Percentiles rank a stretch among this genome's conserved stretches.
These are phyloP conservation scores for Bruchidius siliquastri DNA, from an alignment of 2,888 invertebrate species.

Conservation along the genomic window DNA sequence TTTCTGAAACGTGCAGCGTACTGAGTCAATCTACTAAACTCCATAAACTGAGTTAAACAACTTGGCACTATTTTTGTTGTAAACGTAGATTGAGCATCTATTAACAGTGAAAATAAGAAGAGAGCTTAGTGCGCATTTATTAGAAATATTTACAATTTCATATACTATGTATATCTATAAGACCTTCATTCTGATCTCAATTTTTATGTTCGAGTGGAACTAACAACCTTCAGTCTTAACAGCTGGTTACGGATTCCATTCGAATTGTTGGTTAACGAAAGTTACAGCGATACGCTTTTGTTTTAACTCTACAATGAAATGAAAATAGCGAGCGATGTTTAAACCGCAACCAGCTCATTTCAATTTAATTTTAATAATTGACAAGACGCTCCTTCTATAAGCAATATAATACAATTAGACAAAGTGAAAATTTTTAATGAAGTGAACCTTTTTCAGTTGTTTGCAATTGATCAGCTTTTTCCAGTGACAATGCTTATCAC, in stretches of 20 bases:
- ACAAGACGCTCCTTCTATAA: not conserved
- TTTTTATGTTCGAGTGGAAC: not conserved
- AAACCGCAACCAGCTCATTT: not conserved
- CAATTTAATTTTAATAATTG: not conserved
- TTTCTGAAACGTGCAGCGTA: too few relatives aligned
- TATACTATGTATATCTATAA: too few relatives aligned
- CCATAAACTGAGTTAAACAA: too few relatives aligned
- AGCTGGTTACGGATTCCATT: not conserved
- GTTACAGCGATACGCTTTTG: not conserved
- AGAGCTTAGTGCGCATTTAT: not conserved
- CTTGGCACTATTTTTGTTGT: too few relatives aligned
- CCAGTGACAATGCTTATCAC: too few relatives aligned
- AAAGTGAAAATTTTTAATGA: not conserved
- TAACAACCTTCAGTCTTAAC: not conserved
- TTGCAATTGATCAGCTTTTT: too few relatives aligned
- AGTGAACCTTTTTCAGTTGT: not conserved
- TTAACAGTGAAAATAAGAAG: too few relatives aligned
- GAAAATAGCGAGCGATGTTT: not conserved
- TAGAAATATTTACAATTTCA: not conserved
- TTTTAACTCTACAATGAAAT: not conserved
- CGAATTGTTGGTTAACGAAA: not conserved
- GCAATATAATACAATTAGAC: too few relatives aligned
- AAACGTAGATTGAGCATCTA: too few relatives aligned
- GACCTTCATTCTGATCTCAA: not conserved
- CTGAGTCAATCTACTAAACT: too few relatives aligned